Evolutionary conservation across 2,797 vertebrate genomes (phyloP).

Genomic region (Silurus lanzhouensis): DNA sequence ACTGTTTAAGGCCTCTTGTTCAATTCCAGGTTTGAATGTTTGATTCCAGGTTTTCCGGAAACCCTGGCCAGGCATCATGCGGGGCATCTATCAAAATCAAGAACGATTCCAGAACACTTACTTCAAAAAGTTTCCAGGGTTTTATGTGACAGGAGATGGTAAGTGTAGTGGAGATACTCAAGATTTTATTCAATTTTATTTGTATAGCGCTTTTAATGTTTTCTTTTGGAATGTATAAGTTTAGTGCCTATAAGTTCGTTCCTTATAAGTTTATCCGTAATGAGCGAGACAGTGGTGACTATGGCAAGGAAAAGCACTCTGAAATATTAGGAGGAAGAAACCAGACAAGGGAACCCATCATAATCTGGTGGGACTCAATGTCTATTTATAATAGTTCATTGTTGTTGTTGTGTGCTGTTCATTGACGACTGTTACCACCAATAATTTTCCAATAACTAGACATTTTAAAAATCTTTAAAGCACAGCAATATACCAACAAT

Average conservation of each 20-base stretch:
- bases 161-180: constrained; percentile 34
- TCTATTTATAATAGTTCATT: too few species aligned
- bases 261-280: too few species aligned
- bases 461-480: neutral
- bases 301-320: too few species aligned
- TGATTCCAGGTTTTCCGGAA: constrained; percentile 75
- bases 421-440: neutral
- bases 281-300: too few species aligned
- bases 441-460: neutral
- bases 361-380: too few species aligned
- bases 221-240: too few species aligned
- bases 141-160: constrained; percentile 83
- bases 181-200: too few species aligned
- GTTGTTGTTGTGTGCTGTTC: too few species aligned
- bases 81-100: constrained; percentile 74
- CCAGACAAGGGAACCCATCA: too few species aligned
- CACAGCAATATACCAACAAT: neutral
- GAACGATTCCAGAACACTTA: constrained; percentile 81
- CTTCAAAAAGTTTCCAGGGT: constrained; percentile 82
- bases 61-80: constrained; percentile 83
- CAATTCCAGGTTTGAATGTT: neutral
- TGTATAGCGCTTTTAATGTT: too few species aligned
- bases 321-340: too few species aligned
- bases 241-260: too few species aligned
- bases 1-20: neutral